phyloP scores from a whole-genome alignment of 2,113 vertebrate genomes.

The Glaucomys volans region DNA sequence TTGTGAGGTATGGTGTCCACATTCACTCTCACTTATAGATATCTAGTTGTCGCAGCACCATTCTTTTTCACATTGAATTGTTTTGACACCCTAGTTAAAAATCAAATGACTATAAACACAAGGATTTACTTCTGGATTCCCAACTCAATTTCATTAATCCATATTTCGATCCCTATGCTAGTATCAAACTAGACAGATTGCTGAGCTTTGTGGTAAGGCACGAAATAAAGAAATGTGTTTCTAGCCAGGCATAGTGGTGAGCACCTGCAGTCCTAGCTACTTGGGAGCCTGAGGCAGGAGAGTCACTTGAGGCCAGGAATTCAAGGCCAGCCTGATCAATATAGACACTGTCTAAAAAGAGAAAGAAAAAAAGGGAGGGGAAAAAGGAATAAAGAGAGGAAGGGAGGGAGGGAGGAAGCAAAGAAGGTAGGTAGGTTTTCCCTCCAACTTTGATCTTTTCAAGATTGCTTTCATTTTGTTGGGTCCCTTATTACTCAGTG shows the following conservation, averaged over 20 bases:
- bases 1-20: neutral
- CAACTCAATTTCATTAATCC: neutral
- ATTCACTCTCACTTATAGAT: neutral
- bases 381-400: neutral
- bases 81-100: neutral
- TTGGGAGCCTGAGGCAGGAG: too few relatives aligned
- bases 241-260: too few relatives aligned
- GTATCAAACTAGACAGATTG: neutral
- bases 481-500: neutral
- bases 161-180: neutral
- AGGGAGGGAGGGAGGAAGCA: too few relatives aligned
- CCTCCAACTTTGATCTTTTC: neutral
- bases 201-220: neutral
- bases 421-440: neutral
- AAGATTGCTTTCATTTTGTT: neutral
- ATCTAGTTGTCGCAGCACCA: neutral
- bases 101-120: conserved; percentile 7
- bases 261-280: too few relatives aligned
- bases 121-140: neutral
- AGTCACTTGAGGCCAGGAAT: neutral
- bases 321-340: neutral
- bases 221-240: neutral
- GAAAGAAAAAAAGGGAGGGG: neutral
- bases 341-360: neutral
- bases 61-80: neutral